Evolutionary conservation across 2,113 vertebrate genomes (phyloP).

Genomic region (Anoplopoma fimbria): DNA sequence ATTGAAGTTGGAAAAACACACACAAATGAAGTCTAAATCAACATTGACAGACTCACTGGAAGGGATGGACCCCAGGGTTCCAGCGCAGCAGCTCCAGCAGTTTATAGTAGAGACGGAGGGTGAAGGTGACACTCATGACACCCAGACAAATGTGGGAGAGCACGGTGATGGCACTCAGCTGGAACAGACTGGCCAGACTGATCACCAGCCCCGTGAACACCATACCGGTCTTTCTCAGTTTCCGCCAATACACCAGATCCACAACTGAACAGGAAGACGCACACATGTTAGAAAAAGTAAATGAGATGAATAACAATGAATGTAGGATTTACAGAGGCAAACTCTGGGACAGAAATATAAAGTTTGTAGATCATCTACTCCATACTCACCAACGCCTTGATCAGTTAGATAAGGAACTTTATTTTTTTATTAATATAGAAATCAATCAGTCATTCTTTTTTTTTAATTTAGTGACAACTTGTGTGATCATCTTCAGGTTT

Average conservation of each 20-base stretch:
- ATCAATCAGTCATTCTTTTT: neutral
- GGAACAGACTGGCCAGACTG: slow-evolving; percentile 87
- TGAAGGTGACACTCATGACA: slow-evolving; percentile 86
- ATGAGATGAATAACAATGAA: neutral
- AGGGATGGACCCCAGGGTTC: slow-evolving; percentile 84
- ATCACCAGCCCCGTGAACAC: slow-evolving; percentile 88
- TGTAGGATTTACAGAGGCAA: neutral
- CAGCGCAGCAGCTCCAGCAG: slow-evolving; percentile 83
- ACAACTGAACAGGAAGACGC: slow-evolving; percentile 71
- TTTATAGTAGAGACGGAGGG: slow-evolving; percentile 87
- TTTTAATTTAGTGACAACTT: neutral
- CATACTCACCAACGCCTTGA: neutral
- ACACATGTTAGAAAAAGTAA: neutral
- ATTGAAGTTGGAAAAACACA: neutral
- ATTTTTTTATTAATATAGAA: neutral
- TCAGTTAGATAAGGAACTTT: neutral
- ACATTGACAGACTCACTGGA: slow-evolving; percentile 85
- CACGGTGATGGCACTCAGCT: slow-evolving; percentile 89
- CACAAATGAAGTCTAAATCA: neutral
- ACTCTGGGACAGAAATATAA: neutral
- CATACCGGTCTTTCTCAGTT: slow-evolving; percentile 81
- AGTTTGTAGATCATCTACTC: too few species aligned
- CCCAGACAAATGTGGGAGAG: slow-evolving; percentile 85
- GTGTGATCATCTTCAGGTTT: neutral
- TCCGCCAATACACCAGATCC: slow-evolving; percentile 91